Base-by-base conservation (phyloP, 2,888 invertebrate genomes). In the Pammene fasciana region DNA sequence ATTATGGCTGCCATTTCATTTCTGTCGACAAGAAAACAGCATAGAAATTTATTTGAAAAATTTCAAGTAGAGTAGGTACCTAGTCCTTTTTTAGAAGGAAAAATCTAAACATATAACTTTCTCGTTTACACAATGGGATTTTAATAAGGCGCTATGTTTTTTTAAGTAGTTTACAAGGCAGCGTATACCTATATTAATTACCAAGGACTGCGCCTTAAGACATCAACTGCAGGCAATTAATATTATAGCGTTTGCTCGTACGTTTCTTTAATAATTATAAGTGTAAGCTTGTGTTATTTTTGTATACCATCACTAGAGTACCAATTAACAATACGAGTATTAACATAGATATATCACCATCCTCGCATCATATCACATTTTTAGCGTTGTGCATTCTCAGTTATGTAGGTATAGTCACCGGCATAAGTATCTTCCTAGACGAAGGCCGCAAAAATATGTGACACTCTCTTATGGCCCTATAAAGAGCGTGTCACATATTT, bases 11-110 rank as follows among this genome's bases (percentile, higher is more conserved):
- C 84, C 84, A 87, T 85, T 87, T 75, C 73, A 68, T 79, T 84
- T 80, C 89, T 87, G 78, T 76, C 81, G 87, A 87, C 87, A 78
- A 80, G 86, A n/a, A n/a, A n/a, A n/a, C n/a, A n/a, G n/a, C n/a
- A n/a, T n/a, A n/a, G n/a, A n/a, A n/a, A n/a, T n/a, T n/a, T n/a
- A n/a, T n/a, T n/a, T n/a, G n/a, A n/a, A n/a, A n/a, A n/a, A n/a
- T n/a, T n/a, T n/a, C n/a, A n/a, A n/a, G n/a, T n/a, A n/a, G 36
- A 9, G 38, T 38, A 9, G 7, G 38, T 38, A 9, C 7, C 7
- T 36, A 36, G 4, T 6, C 7, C 36, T 36, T n/a, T n/a, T n/a
- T n/a, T n/a, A n/a, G n/a, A n/a, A n/a, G n/a, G n/a, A n/a, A n/a
- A n/a, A n/a, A n/a, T n/a, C n/a, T n/a, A n/a, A n/a, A n/a, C n/a